phyloP scores from a whole-genome alignment of 35 echinoderm and acorn worm species.

The Amphiura filiformis region DNA sequence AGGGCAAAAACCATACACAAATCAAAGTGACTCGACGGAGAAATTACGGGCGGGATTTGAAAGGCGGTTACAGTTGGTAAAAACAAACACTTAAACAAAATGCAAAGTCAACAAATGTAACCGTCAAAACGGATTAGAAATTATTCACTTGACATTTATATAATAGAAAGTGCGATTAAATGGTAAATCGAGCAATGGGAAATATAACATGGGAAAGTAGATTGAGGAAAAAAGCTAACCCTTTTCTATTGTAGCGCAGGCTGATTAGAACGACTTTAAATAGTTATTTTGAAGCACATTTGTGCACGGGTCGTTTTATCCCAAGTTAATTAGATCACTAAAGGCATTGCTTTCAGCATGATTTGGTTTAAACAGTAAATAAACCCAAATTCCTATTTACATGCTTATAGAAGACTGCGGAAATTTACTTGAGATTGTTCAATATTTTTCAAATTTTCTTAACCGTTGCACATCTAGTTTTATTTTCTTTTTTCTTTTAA shows the following conservation, averaged over 20 bases:
- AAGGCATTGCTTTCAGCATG: no score
- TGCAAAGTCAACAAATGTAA: neutral
- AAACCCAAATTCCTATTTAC: no score
- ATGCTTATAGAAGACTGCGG: no score
- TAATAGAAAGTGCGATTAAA: neutral
- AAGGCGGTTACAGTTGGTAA: neutral
- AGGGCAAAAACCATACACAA: neutral
- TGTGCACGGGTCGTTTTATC: no score
- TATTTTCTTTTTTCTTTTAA: no score
- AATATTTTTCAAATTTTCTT: no score
- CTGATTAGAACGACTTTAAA: neutral
- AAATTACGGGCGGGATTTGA: neutral
- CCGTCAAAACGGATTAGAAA: neutral
- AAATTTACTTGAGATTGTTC: no score
- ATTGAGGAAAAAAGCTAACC: neutral
- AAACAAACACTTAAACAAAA: conserved; percentile 6
- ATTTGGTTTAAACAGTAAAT: no score
- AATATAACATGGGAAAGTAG: neutral
- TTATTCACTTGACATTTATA: neutral
- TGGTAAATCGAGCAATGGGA: neutral
- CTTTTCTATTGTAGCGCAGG: neutral
- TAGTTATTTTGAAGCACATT: neutral
- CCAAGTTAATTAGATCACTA: no score
- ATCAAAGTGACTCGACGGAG: neutral
- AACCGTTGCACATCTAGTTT: no score